A percentile compares a stretch with the other conserved stretches of the same genome.
Conservation (phyloP, 2,113 vertebrate genomes). For the Fregata magnificens region DNA sequence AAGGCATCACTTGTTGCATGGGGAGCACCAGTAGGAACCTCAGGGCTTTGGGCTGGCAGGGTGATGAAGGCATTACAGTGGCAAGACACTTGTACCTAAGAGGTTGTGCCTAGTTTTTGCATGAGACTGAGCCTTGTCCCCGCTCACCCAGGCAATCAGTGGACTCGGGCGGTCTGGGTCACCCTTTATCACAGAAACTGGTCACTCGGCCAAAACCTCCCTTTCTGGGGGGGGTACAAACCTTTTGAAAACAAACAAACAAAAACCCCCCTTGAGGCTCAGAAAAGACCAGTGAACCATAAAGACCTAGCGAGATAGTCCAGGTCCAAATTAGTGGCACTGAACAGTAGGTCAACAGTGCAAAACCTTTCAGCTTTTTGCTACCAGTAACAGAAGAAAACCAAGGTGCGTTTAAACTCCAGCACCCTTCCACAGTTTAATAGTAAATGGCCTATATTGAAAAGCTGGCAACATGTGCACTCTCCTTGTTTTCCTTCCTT, state of each 20-base stretch:
- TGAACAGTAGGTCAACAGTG: not conserved
- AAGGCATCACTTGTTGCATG: not conserved
- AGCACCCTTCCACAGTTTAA: conserved; percentile 57
- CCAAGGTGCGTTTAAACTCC: conserved; percentile 48
- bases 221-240: not conserved
- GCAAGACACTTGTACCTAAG: not conserved
- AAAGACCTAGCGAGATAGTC: not conserved
- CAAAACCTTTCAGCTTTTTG: conserved; percentile 36
- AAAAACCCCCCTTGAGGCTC: not conserved
- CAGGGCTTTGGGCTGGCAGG: not conserved
- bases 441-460: conserved; percentile 62
- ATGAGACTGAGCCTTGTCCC: not conserved
- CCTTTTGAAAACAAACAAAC: conserved; percentile 5
- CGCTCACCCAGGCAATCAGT: not conserved
- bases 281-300: not conserved
- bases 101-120: not conserved
- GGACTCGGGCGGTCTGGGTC: not conserved
- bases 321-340: not conserved
- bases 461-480: conserved; percentile 44
- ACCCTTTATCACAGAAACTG: not conserved
- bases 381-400: conserved; percentile 40
- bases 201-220: not conserved
- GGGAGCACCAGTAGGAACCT: not conserved
- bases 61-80: not conserved
- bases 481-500: conserved; percentile 21